Evolutionary conservation across 2,797 vertebrate species (phyloP).

Genomic region (Cheracebus regulus): DNA sequence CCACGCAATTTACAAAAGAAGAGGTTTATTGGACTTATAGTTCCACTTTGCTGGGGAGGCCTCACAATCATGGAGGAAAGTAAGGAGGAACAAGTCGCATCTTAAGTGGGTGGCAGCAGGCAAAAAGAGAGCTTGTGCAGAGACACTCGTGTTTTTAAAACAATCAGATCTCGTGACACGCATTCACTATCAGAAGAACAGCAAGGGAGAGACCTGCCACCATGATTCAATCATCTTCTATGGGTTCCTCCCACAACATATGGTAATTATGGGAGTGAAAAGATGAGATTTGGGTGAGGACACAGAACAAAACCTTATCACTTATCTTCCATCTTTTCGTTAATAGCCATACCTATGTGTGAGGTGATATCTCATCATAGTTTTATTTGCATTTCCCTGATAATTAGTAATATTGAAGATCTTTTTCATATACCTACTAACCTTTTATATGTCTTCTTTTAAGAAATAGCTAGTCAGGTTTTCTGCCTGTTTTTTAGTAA

Average conservation of each 20-base stretch:
- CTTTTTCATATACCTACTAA: not conserved
- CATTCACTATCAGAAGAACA: not conserved
- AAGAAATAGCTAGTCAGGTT: not conserved
- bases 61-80: not conserved
- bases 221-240: not conserved
- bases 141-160: not conserved
- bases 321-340: not conserved
- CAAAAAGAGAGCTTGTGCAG: not conserved
- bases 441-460: not conserved
- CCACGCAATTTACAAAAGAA: not conserved
- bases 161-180: not conserved
- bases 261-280: not conserved
- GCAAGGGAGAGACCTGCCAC: not conserved
- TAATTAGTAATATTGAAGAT: not conserved
- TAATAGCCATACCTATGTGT: not conserved
- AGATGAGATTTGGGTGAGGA: not conserved
- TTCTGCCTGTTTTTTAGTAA: not conserved
- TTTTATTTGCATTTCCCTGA: not conserved
- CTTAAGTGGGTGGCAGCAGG: not conserved
- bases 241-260: not conserved
- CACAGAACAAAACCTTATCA: not conserved
- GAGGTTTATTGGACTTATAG: not conserved
- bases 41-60: not conserved
- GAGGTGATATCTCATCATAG: not conserved
- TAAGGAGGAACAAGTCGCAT: not conserved